Percentiles rank a stretch among this genome's conserved stretches.
phyloP scores from a whole-genome alignment of 2,797 vertebrate species.

The Spizella passerina region DNA sequence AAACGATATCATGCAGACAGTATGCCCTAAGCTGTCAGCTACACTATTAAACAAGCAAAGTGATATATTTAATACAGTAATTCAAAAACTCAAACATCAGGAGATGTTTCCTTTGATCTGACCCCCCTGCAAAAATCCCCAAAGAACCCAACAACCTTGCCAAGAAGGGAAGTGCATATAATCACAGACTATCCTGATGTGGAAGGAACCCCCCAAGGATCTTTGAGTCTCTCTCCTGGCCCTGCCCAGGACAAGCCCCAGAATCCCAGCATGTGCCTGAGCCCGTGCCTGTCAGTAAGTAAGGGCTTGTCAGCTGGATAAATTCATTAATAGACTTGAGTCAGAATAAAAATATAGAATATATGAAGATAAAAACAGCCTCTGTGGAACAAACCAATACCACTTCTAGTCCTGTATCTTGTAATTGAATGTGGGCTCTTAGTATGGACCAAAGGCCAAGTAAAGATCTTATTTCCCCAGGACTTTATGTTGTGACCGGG shows the following conservation, averaged over 20 bases:
- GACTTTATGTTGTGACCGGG: neutral
- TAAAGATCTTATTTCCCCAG: neutral
- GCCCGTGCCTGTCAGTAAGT: neutral
- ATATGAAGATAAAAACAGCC: neutral
- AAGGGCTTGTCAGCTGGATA: neutral
- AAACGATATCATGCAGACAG: neutral
- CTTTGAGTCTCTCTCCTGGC: neutral
- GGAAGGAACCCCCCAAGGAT: neutral
- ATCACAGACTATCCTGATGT: neutral
- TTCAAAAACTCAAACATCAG: neutral
- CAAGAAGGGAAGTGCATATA: neutral
- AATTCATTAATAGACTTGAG: neutral
- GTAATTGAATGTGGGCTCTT: neutral
- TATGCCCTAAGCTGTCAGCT: neutral
- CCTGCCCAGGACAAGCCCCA: neutral
- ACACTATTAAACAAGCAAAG: neutral
- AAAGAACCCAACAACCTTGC: neutral
- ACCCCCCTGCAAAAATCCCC: accelerated
- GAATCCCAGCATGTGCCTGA: neutral
- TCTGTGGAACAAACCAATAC: neutral
- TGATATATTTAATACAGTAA: neutral
- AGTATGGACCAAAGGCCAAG: neutral
- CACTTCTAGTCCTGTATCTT: neutral
- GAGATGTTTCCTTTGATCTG: neutral
- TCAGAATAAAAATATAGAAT: neutral